Evolutionary conservation across 2,113 vertebrate genomes (phyloP), one percentile per base, ranked within the genome.

Genomic region (Gymnogyps californianus): DNA sequence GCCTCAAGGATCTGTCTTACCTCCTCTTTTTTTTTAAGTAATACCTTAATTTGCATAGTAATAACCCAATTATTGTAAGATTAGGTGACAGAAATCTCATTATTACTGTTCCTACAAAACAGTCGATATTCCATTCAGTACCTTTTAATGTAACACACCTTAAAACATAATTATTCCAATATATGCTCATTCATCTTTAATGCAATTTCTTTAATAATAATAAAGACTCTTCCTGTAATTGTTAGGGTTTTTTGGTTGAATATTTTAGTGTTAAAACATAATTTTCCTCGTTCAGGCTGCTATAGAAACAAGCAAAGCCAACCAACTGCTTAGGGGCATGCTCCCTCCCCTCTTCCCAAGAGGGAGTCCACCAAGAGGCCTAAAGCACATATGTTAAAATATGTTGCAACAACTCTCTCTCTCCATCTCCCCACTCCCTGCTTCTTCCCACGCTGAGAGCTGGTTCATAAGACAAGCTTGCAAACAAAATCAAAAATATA

Each of bases 1-100:
- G 96, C 96, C 95, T 97, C 94, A 95, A 97, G 97, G 97, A 98
- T 97, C 97, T 97, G 97, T 93, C 95, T 97, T 96, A 97, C 97
- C 96, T 95, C 86, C 71, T 96, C 64, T 90, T 94, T 96, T 98
- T 96, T 96, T 96, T 94, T 95, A 98, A 98, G 97, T 98, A 98
- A 98, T 98, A 98, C 97, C 98, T 98, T 98, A 97, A 98, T 98
- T 98, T 98, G 97, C 98, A 98, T 98, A 98, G 98, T 98, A 98
- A 98, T 98, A 98, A 98, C 98, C 98, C 98, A 98, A 98, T 98
- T 98, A 98, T 98, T 91, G 94, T 97, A 98, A 98, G 98, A 98
- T 98, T 98, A 98, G 98, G 97, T 98, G 97, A 98, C 98, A 98
- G 97, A 98, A 98, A 98, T 98, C 98, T 98, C 98, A 98, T 98